A percentile compares a stretch with the other conserved stretches of the same genome.
phyloP scores from a whole-genome alignment of 2,888 invertebrate genomes.

The Dryomyza anilis region DNA sequence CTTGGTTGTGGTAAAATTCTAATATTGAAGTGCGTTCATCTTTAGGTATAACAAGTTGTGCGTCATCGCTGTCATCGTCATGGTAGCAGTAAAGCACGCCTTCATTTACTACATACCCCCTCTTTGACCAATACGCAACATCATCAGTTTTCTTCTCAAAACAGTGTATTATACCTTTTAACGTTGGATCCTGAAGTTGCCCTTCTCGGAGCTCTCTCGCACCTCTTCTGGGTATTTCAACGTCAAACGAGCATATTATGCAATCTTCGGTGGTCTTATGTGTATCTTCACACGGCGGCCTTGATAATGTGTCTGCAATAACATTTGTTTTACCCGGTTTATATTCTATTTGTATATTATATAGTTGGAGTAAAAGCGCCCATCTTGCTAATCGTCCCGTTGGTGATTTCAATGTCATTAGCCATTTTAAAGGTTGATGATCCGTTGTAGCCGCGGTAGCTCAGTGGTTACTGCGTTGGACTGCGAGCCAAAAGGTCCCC shows the following conservation, averaged over 20 bases:
- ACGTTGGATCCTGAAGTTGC: conserved; percentile 14
- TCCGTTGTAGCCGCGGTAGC: too few relatives aligned
- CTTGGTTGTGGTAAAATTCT: too few relatives aligned
- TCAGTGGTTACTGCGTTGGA: too few relatives aligned
- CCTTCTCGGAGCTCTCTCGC: conserved; percentile 6
- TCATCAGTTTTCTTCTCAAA: conserved; percentile 19
- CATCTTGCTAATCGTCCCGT: too few relatives aligned
- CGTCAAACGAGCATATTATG: conserved; percentile 19
- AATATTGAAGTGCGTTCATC: too few relatives aligned
- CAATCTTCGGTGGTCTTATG: background rate
- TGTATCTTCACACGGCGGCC: conserved; percentile 21
- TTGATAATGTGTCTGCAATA: conserved; percentile 35
- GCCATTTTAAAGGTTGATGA: conserved; percentile 61
- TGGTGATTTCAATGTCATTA: conserved; percentile 55
- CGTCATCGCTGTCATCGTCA: too few relatives aligned
- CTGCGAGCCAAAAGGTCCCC: too few relatives aligned
- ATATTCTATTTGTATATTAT: conserved; percentile 53
- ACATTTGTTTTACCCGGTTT: conserved; percentile 52
- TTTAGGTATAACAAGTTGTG: background rate
- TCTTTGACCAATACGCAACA: conserved; percentile 22
- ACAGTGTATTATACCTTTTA: conserved; percentile 19
- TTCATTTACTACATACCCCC: conserved; percentile 20
- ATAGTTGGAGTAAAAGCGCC: conserved; percentile 55
- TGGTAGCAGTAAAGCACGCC: conserved; percentile 23
- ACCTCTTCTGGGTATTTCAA: conserved; percentile 22